Evolutionary conservation across 2,888 invertebrate species (phyloP).

Genomic region (Prosopocoilus inquinatus): DNA sequence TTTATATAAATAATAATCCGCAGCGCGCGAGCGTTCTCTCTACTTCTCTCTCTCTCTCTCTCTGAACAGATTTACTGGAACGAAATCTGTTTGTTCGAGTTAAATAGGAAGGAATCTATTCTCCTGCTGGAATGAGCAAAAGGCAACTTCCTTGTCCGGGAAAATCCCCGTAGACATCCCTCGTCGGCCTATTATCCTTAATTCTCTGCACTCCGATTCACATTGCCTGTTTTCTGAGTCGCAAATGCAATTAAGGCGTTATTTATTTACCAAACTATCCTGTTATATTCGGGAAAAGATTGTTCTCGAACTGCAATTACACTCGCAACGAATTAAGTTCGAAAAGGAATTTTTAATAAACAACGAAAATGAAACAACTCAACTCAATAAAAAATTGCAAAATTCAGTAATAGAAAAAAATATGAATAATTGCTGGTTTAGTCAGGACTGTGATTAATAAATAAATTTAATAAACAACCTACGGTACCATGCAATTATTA

Average conservation of each 20-base stretch:
- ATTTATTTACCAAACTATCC: constrained; percentile 29
- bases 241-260: constrained; percentile 41
- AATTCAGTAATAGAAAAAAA: no score
- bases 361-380: no score
- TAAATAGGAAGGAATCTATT: constrained; percentile 38
- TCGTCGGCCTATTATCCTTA: constrained; percentile 39
- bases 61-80: constrained; percentile 32
- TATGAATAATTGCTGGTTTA: no score
- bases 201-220: constrained; percentile 42
- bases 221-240: constrained; percentile 41
- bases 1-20: background rate
- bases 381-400: no score
- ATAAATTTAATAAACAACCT: no score
- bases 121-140: constrained; percentile 29
- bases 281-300: no score
- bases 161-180: constrained; percentile 34
- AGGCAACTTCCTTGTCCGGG: constrained; percentile 34
- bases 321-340: no score
- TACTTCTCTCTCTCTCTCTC: no score
- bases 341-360: no score
- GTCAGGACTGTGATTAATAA: no score
- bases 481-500: no score
- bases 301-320: no score
- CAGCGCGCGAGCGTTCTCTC: background rate
- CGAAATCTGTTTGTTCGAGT: constrained; percentile 36